Evolutionary conservation across 2,888 invertebrate genomes (phyloP), one percentile per base, ranked within the genome.

Genomic region (Hyles lineata): DNA sequence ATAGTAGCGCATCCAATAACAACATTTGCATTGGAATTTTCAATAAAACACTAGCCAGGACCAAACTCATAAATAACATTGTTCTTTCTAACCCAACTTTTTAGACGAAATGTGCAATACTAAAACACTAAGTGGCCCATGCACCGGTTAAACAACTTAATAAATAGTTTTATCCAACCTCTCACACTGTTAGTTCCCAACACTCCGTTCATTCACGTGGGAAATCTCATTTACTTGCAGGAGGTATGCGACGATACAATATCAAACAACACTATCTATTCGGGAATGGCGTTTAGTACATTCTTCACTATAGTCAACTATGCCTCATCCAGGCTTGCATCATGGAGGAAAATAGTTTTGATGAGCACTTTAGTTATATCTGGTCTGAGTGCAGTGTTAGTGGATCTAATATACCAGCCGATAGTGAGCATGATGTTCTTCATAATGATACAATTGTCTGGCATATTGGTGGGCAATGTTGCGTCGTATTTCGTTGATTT

Each of bases 241-340:
- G 62, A 62, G 17, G 25, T 60, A 23, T 96, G 96, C 79, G 80
- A 83, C 0, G 85, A 89, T 0, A 84, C 85, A 1, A 89, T 96
- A 43, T 95, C 96, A 67, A 79, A 87, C 0, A 87, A 87, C 23
- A 95, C 96, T 0, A 96, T 96, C 70, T 85, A 93, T 75, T 95
- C 95, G 73, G 94, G 96, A n/a, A 87, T 96, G 23, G 87, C 92
- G 2, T 95, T 96, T 76, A 96, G 96, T 0, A 81, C 89, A 0
- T 90, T 93, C 35, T 95, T 96, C 67, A 88, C 95, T 0, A 17
- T 95, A 0, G 92, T 95, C 32, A 96, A 96, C 80, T 76, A 95
- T 6, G 69, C 93, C 1, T 63, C 78, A 2, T 75, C 79, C 5
- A 76, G 62, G 94, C 95, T 74, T 92, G 96, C 72, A 89, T 90